Evolutionary conservation across 2,113 vertebrate genomes (phyloP), one percentile per base, ranked within the genome.

Genomic region (Myrmecophaga tridactyla): DNA sequence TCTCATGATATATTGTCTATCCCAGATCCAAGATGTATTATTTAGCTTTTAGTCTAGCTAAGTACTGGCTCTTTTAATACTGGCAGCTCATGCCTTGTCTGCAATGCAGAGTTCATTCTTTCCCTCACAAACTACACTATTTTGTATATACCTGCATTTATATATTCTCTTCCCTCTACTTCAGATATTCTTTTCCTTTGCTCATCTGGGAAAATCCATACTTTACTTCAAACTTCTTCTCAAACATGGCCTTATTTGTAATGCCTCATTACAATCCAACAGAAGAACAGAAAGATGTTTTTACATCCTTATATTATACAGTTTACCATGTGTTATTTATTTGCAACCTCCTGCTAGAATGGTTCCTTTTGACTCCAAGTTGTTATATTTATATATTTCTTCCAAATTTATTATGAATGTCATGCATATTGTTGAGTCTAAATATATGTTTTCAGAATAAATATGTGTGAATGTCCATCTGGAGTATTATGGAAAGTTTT

Each of bases 381-480:
- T 81, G 23, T 65, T 65, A 60, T 63, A 10, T 41, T 10, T 48
- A 36, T 20, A 63, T 78, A 93, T 63, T 84, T 73, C 23, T 65
- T 87, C 17, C 15, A 77, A 86, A 72, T 93, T 43, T 31, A 60
- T 81, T 31, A 88, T 27, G 7, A 63, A 6, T 85, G 39, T 70
- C 72, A 94, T 76, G 34, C 46, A 60, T 27, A 81, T 53, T 72
- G 17, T 76, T 94, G 86, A 89, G 76, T 96, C 43, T 90, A 94
- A 72, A 63, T 92, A 86, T 90, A 34, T n/a, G 85, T 78, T 23
- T 85, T 89, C n/a, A n/a, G 29, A 91, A 93, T 85, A 90, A 93
- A 72, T 86, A 86, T 86, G 73, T 82, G 10, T 70, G 51, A 51
- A 76, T 36, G 15, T 73, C 27, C 89, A 36, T 1, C n/a, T 34